These are phyloP conservation scores for Rhabdornis inornatus DNA, from an alignment of 2,113 vertebrate genomes.

Conservation along the genomic window DNA sequence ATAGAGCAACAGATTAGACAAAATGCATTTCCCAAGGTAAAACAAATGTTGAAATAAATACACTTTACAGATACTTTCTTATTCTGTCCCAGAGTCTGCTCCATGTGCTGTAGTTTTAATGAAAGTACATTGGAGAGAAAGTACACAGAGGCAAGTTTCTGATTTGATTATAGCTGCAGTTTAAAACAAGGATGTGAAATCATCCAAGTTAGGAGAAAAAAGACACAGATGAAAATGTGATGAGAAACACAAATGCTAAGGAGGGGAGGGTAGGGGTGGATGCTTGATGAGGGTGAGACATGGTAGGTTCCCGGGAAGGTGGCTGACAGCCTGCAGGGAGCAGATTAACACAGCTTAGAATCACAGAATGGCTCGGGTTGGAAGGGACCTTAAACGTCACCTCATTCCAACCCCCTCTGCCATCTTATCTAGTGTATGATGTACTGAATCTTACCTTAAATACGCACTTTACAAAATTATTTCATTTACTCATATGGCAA, in stretches of 20 bases:
- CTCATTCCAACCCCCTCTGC: not conserved
- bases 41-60: not conserved
- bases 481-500: not conserved
- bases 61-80: not conserved
- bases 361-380: not conserved
- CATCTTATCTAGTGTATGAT: not conserved
- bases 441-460: not conserved
- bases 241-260: fast-evolving
- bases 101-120: not conserved
- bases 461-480: fast-evolving
- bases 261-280: not conserved
- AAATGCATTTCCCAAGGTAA: not conserved
- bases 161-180: not conserved
- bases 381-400: not conserved
- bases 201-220: not conserved
- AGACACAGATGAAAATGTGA: not conserved
- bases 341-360: not conserved
- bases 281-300: not conserved
- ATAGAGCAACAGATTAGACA: not conserved
- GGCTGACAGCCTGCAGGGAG: fast-evolving
- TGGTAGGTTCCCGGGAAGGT: not conserved
- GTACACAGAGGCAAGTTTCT: not conserved
- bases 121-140: not conserved
- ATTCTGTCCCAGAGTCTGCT: not conserved
- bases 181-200: not conserved